These are phyloP conservation scores for Cariama cristata DNA, from an alignment of 2,113 vertebrate species.

Conservation along the genomic window DNA sequence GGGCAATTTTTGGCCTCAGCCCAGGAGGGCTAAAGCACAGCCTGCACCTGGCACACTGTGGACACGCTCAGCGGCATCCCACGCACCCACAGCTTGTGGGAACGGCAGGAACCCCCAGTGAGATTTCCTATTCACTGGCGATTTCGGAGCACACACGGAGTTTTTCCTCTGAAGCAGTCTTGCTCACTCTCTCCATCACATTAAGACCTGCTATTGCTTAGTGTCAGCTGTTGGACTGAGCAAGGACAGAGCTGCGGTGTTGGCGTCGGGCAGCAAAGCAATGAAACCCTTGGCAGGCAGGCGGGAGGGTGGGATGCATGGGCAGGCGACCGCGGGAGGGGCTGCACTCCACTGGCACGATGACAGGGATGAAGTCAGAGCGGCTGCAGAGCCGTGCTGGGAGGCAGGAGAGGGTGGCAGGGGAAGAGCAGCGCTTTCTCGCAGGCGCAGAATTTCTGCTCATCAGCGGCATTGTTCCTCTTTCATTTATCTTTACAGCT, in stretches of 20 bases:
- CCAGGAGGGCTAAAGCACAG: background rate
- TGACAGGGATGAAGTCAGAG: background rate
- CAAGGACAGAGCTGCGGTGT: fast-evolving
- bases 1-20: background rate
- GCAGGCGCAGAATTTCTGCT: background rate
- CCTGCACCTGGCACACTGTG: fast-evolving
- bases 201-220: background rate
- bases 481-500: conserved; percentile 33
- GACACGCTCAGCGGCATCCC: background rate
- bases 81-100: background rate
- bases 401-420: background rate
- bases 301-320: background rate
- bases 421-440: background rate
- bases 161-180: background rate
- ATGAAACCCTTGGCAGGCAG: background rate
- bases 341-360: background rate
- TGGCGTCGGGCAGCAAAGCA: background rate
- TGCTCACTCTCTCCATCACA: fast-evolving
- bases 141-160: fast-evolving
- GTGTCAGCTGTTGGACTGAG: background rate
- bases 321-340: background rate
- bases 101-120: background rate
- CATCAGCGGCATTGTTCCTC: conserved; percentile 48
- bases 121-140: fast-evolving
- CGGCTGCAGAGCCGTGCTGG: background rate